Base-by-base conservation (phyloP, 2,797 vertebrate species). In the Macropus fuliginosus region DNA sequence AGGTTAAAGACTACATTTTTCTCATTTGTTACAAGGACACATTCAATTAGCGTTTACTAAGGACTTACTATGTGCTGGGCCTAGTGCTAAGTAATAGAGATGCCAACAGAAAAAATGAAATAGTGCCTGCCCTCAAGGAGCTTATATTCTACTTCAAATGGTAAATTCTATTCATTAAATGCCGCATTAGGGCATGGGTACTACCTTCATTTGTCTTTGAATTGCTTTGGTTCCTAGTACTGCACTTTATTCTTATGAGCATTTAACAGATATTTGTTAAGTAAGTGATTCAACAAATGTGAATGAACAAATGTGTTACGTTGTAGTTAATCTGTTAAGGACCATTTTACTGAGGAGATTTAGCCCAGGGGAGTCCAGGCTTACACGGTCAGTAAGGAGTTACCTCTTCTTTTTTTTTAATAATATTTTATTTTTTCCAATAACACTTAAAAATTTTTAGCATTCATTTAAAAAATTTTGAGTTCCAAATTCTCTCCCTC, bases 201-300 rank as follows among this genome's bases (percentile, higher is more conserved):
- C 54, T 95, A 81, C 66, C 59, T 94, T 94, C 93, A 34, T 90
- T 90, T 40, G 11, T 21, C 9, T 59, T 8, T 93, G 0, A 29
- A 91, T 55, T 46, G 16, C 90, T 31, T 50, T n/a, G 56, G 90
- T 28, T 87, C 29, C 11, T 52, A 87, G 16, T n/a, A 92, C 21
- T 11, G 24, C 74, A 4, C 56, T 21, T 54, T 54, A 27, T 52
- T 56, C 62, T 94, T 12, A 87, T 27, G 0, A 96, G 40, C 16
- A 94, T 54, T 50, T 95, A 9, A 91, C 56, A 91, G 95, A 89
- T 50, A 13, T 66, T n/a, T 94, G 66, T 46, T 91, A 81, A 96
- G 59, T 91, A 93, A 96, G 95, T 91, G 31, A 92, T 94, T 91
- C 91, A 62, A 92, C 24, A 21, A 81, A 81, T 81, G 55, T 91